Percentiles rank a stretch among this genome's conserved stretches.
phyloP scores from a whole-genome alignment of 1,140 invertebrate genomes.

The Phenacoccus solenopsis region DNA sequence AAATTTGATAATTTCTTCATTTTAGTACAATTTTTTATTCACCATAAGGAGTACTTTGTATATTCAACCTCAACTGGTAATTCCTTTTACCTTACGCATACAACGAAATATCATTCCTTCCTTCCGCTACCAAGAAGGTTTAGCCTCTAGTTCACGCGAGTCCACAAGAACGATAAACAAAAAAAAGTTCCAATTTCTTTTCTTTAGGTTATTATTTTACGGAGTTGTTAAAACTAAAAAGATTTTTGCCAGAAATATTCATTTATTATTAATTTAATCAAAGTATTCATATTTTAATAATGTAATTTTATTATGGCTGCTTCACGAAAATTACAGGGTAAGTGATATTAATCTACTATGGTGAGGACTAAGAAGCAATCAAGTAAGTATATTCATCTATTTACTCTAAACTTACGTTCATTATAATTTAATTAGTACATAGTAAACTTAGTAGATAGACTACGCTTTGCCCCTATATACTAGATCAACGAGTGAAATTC shows the following conservation, averaged over 20 bases:
- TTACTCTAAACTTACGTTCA: not conserved
- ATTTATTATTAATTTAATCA: not conserved
- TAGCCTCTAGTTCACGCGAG: no score
- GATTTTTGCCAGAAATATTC: not conserved
- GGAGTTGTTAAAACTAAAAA: no score
- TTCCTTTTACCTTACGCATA: no score
- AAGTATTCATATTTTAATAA: slow-evolving; percentile 1
- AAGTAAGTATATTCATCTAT: not conserved
- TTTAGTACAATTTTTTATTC: no score
- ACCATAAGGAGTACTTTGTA: no score
- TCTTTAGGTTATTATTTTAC: not conserved
- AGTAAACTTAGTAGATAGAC: no score
- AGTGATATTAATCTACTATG: not conserved
- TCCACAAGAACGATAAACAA: not conserved
- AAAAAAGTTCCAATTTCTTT: not conserved
- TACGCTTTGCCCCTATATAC: no score
- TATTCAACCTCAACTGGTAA: no score
- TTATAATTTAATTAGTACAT: not conserved
- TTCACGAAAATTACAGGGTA: slow-evolving; percentile 10
- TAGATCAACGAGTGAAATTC: no score
- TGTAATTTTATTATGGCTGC: slow-evolving; percentile 15
- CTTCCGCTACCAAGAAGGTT: no score
- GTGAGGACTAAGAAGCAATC: not conserved
- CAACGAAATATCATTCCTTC: no score
- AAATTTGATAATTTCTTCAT: no score